These are phyloP conservation scores for Trinorchestia longiramus DNA, from an alignment of 1,140 invertebrate species.

Conservation along the genomic window DNA sequence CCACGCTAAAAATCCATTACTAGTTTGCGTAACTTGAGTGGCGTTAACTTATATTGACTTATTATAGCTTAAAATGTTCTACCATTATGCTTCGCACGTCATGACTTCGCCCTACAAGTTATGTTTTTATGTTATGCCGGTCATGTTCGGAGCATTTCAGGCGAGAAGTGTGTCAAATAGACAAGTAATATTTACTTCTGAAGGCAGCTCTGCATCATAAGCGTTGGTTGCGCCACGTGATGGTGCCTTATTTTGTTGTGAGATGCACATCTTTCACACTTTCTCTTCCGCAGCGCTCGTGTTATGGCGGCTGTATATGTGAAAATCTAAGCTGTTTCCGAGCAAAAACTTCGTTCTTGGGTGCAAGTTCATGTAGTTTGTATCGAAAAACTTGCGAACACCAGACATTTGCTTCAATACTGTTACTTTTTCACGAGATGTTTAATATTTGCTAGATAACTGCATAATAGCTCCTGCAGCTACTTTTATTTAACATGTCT, in stretches of 20 bases:
- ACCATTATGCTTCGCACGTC: no score
- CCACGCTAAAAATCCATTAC: no score
- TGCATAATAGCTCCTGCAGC: not conserved
- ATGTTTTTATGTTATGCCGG: no score
- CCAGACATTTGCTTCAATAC: not conserved
- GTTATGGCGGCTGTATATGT: not conserved
- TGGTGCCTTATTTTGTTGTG: not conserved
- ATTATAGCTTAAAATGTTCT: no score
- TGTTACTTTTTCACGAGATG: not conserved
- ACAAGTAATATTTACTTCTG: not conserved
- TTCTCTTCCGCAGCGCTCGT: not conserved
- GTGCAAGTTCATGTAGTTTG: not conserved
- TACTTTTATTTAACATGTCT: not conserved
- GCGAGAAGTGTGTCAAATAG: not conserved
- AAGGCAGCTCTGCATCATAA: not conserved
- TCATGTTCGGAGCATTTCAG: not conserved
- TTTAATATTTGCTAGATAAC: not conserved
- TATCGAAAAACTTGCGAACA: not conserved
- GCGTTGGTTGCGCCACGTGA: not conserved
- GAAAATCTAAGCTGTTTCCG: not conserved
- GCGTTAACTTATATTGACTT: no score
- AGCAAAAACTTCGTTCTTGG: not conserved
- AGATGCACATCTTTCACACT: not conserved
- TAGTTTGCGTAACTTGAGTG: no score
- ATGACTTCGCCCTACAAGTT: no score